A percentile compares a stretch with the other conserved stretches of the same genome.
Evolutionary conservation across 2,113 vertebrate genomes (phyloP).

Genomic region (Callaeas wilsoni): DNA sequence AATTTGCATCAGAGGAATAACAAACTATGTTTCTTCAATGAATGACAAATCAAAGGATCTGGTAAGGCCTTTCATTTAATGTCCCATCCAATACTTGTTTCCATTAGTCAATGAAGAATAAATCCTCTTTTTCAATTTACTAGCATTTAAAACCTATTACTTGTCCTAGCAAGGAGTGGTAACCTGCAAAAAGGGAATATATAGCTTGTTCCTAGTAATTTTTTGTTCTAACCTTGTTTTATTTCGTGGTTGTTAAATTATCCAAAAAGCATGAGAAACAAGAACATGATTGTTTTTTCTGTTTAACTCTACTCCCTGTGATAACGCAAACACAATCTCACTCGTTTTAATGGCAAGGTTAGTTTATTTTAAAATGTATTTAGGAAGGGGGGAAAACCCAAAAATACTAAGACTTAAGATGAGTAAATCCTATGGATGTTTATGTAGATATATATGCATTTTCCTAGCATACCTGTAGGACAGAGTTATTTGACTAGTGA

Average conservation of each 20-base stretch:
- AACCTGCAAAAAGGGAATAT: neutral
- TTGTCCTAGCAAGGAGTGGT: neutral
- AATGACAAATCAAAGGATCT: neutral
- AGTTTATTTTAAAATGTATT: neutral
- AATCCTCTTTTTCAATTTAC: neutral
- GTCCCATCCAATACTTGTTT: neutral
- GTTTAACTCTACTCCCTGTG: neutral
- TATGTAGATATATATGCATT: neutral
- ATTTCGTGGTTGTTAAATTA: neutral
- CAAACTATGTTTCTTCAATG: neutral
- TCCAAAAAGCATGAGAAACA: neutral
- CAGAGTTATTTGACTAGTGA: neutral
- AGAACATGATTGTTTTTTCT: neutral
- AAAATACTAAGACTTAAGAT: neutral
- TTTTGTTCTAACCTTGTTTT: neutral
- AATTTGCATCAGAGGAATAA: neutral
- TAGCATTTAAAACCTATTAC: neutral
- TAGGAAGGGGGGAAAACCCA: accelerated
- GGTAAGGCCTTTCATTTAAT: neutral
- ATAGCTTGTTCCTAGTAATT: neutral
- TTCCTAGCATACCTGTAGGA: neutral
- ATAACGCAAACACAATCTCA: neutral
- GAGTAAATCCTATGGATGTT: neutral
- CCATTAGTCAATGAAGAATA: neutral
- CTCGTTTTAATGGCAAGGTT: neutral